A percentile compares a stretch with the other conserved stretches of the same genome.
phyloP scores from a whole-genome alignment of 1,140 invertebrate species.

The Anastatus disparis region DNA sequence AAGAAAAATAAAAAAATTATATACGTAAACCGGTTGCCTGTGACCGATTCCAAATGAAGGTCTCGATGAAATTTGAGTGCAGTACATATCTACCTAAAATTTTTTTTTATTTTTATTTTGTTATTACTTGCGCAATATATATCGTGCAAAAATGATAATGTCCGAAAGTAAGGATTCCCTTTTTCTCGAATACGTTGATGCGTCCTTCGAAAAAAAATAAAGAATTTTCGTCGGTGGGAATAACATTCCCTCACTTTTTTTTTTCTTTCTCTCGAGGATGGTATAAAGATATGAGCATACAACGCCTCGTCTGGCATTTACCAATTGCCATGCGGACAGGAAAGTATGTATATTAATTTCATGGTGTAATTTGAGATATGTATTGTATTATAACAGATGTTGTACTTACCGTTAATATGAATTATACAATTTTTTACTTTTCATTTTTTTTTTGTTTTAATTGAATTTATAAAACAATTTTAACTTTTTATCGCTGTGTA shows the following conservation, averaged over 20 bases:
- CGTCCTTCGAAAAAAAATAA: constrained; percentile 9
- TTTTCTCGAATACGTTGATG: no score
- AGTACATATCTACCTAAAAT: no score
- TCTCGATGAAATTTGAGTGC: constrained; percentile 15
- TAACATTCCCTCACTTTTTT: no score
- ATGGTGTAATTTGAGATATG: constrained; percentile 2
- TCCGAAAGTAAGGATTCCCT: no score
- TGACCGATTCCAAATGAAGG: constrained; percentile 10
- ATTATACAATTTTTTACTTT: neutral
- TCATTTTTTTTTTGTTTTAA: no score
- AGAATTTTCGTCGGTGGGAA: no score
- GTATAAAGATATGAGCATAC: constrained; percentile 15
- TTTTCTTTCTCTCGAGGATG: constrained; percentile 4
- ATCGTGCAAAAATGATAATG: no score
- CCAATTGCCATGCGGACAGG: neutral
- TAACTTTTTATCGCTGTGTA: no score
- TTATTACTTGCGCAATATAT: no score
- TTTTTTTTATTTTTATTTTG: no score
- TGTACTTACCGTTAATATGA: neutral
- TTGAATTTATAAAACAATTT: no score
- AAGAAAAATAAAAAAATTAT: neutral
- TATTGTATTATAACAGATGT: neutral
- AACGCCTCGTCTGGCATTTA: neutral
- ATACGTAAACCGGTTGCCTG: neutral
- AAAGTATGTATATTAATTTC: neutral